Conservation (phyloP, 1,140 invertebrate genomes). For the Alviniconcha marisindica region DNA sequence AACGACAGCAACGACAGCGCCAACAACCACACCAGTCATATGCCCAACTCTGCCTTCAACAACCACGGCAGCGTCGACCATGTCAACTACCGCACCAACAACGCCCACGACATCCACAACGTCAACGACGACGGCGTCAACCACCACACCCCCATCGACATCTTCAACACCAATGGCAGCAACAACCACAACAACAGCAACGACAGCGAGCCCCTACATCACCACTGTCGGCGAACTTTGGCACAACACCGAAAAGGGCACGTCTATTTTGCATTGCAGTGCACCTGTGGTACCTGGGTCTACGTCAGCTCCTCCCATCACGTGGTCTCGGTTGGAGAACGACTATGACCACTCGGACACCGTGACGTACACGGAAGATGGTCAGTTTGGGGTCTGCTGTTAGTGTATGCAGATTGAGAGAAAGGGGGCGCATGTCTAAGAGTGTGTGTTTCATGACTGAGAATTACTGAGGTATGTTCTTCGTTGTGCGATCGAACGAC, state of each 20-base stretch:
- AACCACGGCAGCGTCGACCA: not conserved
- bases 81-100: not conserved
- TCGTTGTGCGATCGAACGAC: no score
- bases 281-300: not conserved
- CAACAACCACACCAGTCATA: not conserved
- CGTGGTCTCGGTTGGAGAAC: slow-evolving; percentile 1
- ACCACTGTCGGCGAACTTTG: not conserved
- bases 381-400: not conserved
- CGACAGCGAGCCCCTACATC: not conserved
- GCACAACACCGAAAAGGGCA: not conserved
- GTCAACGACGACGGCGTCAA: not conserved
- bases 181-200: not conserved
- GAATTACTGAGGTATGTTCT: no score
- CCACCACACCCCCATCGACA: not conserved
- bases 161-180: not conserved
- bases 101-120: not conserved
- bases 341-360: not conserved
- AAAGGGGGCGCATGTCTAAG: no score
- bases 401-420: not conserved
- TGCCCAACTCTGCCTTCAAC: not conserved
- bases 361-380: not conserved
- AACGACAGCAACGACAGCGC: not conserved
- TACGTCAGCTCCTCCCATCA: not conserved
- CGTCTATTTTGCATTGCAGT: not conserved
- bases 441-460: no score